Evolutionary conservation across 2,797 vertebrate species (phyloP).

Genomic region (Kryptolebias ocellatus): DNA sequence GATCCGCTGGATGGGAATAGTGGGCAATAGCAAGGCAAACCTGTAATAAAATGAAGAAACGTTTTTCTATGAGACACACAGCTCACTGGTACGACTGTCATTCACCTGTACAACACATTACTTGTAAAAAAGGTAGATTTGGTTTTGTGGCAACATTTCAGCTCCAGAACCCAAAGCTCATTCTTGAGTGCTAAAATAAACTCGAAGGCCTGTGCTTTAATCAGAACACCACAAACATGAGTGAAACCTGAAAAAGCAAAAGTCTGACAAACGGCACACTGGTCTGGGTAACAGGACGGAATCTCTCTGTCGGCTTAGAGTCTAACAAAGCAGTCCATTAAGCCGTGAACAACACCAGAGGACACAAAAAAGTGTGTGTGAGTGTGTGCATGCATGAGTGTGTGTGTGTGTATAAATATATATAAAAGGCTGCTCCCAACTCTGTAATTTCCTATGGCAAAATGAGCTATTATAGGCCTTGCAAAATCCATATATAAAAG

Average conservation of each 20-base stretch:
- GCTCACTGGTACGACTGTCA: too few species aligned
- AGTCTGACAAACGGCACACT: conserved; percentile 25
- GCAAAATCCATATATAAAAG: conserved; percentile 70
- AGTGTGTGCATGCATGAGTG: conserved; percentile 16
- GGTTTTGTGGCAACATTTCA: conserved; percentile 11
- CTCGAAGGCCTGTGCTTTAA: conserved; percentile 19
- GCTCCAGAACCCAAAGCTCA: conserved; percentile 1
- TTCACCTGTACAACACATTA: background rate
- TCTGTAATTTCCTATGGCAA: conserved; percentile 78
- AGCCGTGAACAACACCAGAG: conserved; percentile 69
- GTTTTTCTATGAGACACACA: background rate
- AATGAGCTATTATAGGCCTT: conserved; percentile 71
- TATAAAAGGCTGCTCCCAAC: conserved; percentile 53
- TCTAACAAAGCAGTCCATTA: conserved; percentile 75
- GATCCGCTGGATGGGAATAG: conserved; percentile 96
- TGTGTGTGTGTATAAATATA: conserved; percentile 1
- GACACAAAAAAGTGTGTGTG: conserved; percentile 40
- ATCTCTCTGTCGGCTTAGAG: conserved; percentile 46
- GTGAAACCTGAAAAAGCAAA: conserved; percentile 41
- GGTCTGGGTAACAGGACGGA: conserved; percentile 38
- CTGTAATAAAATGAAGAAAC: conserved; percentile 67
- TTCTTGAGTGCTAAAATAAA: conserved; percentile 8
- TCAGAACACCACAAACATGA: conserved; percentile 34
- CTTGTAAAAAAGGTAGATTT: conserved; percentile 4
- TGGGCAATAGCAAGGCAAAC: conserved; percentile 98